Conservation (phyloP, 2,797 vertebrate genomes). For the Mormyrus proboscirostris region DNA sequence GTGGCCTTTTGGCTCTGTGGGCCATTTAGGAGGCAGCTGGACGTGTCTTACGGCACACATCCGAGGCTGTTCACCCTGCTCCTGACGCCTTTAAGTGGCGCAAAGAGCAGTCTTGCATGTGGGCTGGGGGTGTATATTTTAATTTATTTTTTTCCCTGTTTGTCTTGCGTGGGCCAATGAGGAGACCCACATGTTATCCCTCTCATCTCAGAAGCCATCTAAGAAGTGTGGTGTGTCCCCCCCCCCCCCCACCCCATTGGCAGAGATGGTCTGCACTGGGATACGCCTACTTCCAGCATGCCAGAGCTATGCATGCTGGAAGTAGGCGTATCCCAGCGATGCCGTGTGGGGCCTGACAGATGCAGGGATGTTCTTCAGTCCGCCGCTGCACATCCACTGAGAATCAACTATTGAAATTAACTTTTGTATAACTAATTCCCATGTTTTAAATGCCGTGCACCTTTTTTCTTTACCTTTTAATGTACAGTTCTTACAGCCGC, state of each 20-base stretch:
- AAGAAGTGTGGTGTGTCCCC: background rate
- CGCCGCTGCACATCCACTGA: background rate
- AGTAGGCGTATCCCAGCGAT: background rate
- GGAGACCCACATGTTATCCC: background rate
- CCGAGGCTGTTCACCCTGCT: background rate
- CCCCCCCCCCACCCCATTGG: background rate
- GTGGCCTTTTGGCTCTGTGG: background rate
- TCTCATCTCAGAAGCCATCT: background rate
- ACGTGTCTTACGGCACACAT: background rate
- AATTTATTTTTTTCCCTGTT: background rate
- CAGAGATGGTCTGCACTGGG: background rate
- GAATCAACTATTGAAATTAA: background rate
- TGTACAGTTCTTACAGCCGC: background rate
- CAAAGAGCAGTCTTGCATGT: background rate
- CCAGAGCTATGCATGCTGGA: background rate
- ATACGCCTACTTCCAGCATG: background rate
- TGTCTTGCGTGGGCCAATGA: background rate
- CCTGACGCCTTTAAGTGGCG: background rate
- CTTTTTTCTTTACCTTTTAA: background rate
- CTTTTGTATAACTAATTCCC: background rate
- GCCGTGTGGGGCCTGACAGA: background rate
- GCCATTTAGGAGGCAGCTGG: background rate
- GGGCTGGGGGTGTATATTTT: background rate
- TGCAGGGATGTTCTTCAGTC: background rate
- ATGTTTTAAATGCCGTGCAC: background rate